These are phyloP conservation scores for Phrynocephalus guinanensis DNA, from an alignment of 2,797 vertebrate genomes.

Conservation along the genomic window DNA sequence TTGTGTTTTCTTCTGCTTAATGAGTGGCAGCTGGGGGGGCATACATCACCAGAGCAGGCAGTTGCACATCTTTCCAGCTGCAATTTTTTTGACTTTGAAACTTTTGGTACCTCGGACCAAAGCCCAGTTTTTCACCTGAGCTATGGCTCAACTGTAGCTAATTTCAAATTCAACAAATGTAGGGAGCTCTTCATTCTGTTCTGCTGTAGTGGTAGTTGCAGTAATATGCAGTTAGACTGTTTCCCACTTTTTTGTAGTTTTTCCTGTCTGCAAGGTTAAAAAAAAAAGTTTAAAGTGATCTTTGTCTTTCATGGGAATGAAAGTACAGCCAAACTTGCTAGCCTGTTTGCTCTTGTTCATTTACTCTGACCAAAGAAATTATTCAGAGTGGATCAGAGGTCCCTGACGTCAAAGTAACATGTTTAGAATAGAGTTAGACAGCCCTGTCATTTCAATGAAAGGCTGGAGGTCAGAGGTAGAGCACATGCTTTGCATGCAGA, in stretches of 20 bases:
- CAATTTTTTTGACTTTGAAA: no score
- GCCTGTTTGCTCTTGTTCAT: not conserved
- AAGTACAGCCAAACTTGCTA: not conserved
- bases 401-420: not conserved
- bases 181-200: not conserved
- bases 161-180: not conserved
- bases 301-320: not conserved
- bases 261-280: no score
- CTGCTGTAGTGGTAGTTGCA: not conserved
- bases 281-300: not conserved
- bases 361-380: not conserved
- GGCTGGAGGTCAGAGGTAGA: not conserved
- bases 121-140: no score
- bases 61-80: no score
- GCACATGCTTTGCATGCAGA: not conserved
- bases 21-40: no score
- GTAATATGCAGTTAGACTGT: not conserved
- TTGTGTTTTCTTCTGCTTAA: no score
- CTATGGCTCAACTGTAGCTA: not conserved
- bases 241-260: not conserved
- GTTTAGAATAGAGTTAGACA: not conserved
- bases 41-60: no score
- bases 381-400: not conserved
- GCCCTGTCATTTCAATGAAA: not conserved
- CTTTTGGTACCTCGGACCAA: no score